Evolutionary conservation across 37 sponge, comb jelly and placozoan genomes (phyloP).

Genomic region (Beroe ovata): DNA sequence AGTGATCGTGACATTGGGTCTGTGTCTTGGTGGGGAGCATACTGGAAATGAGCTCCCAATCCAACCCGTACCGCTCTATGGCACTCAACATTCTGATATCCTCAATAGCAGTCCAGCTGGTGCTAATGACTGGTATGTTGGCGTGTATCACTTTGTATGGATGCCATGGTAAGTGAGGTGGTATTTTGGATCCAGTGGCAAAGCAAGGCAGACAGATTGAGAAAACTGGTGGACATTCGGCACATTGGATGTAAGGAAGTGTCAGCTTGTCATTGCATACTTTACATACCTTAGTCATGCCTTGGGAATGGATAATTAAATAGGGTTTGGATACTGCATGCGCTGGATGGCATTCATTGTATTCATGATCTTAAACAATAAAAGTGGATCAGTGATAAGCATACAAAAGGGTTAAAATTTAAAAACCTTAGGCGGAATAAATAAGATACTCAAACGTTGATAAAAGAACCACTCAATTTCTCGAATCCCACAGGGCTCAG

Average conservation of each 20-base stretch:
- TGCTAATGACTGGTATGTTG: slow-evolving; percentile 25
- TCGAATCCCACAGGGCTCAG: too few relatives aligned
- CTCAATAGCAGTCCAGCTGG: slow-evolving; percentile 39
- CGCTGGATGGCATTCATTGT: too few relatives aligned
- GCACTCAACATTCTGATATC: slow-evolving; percentile 42
- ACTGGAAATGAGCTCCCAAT: slow-evolving; percentile 55
- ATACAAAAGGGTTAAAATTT: not conserved
- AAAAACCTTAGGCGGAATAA: too few relatives aligned
- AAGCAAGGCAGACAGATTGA: slow-evolving; percentile 34
- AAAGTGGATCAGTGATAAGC: not conserved
- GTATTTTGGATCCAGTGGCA: not conserved
- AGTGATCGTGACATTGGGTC: slow-evolving; percentile 12
- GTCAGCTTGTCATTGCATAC: slow-evolving; percentile 49
- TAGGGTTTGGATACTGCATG: too few relatives aligned
- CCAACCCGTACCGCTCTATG: slow-evolving; percentile 46
- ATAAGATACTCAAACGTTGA: too few relatives aligned
- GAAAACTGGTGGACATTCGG: not conserved
- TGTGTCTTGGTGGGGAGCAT: slow-evolving; percentile 20
- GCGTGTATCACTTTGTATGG: slow-evolving; percentile 43
- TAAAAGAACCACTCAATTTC: too few relatives aligned
- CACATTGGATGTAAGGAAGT: slow-evolving; percentile 59
- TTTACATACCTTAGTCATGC: too few relatives aligned
- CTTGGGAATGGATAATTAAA: too few relatives aligned
- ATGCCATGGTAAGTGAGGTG: slow-evolving; percentile 10
- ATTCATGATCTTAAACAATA: too few relatives aligned